phyloP scores from a whole-genome alignment of 2,797 vertebrate genomes.

The Triplophysa yarkandensis region DNA sequence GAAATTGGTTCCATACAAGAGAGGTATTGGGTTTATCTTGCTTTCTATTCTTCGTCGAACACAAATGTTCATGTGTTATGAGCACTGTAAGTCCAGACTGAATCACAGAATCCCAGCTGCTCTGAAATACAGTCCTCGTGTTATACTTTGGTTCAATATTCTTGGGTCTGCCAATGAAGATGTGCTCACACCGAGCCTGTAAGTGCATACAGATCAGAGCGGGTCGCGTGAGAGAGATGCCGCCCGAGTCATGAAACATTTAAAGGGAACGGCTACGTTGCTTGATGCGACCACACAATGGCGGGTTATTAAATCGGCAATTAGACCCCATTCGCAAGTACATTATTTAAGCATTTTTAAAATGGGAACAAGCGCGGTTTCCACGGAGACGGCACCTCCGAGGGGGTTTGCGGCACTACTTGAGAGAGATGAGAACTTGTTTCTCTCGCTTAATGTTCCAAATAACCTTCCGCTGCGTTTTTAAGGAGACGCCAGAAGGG shows the following conservation, averaged over 20 bases:
- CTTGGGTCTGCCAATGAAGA: conserved; percentile 27
- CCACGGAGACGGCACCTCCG: conserved; percentile 41
- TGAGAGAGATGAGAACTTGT: not conserved
- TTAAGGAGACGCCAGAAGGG: conserved; percentile 44
- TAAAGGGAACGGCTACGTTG: conserved; percentile 46
- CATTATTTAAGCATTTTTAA: conserved; percentile 55
- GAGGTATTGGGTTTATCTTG: not conserved
- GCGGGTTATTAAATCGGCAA: conserved; percentile 56
- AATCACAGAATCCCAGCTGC: not conserved
- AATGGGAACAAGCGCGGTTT: conserved; percentile 47
- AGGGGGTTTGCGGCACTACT: not conserved
- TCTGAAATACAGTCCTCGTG: conserved; percentile 3
- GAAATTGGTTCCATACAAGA: not conserved
- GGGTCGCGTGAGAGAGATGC: conserved; percentile 29
- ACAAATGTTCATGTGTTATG: not conserved
- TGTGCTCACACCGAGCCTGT: conserved; percentile 5
- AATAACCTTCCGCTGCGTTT: conserved; percentile 21
- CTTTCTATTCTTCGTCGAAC: not conserved
- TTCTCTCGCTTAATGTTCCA: conserved; percentile 27
- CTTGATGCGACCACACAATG: conserved; percentile 49
- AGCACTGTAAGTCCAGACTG: not conserved
- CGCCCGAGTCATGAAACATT: conserved; percentile 56
- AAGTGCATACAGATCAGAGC: conserved; percentile 33
- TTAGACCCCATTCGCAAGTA: conserved; percentile 55
- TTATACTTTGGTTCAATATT: not conserved